A percentile compares a stretch with the other conserved stretches of the same genome.
Conservation (phyloP, 2,113 vertebrate species). For the Lamprologus speciosus region DNA sequence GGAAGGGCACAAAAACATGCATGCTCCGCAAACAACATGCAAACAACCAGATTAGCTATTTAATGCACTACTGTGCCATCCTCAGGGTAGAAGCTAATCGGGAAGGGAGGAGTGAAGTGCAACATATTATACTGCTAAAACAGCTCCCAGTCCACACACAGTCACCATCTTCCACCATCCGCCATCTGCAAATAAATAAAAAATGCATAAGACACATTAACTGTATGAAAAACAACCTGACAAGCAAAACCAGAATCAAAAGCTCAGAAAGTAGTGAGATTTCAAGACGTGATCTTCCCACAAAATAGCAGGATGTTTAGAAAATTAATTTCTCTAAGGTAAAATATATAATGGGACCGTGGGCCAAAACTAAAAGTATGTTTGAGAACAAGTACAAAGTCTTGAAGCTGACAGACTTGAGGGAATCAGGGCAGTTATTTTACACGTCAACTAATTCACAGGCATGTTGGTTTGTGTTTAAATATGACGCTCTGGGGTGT, state of each 20-base stretch:
- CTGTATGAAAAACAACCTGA: background rate
- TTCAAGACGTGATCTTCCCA: background rate
- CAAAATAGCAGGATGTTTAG: background rate
- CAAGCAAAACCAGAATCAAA: background rate
- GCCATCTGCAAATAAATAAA: background rate
- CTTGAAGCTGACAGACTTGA: background rate
- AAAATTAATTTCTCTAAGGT: background rate
- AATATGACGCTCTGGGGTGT: background rate
- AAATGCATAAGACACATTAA: background rate
- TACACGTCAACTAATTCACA: background rate
- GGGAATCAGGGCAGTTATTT: background rate
- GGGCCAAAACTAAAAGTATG: background rate
- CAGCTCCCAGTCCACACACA: background rate
- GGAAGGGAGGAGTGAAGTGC: background rate
- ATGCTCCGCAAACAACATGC: background rate
- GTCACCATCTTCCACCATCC: background rate
- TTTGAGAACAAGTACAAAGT: background rate
- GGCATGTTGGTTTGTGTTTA: background rate
- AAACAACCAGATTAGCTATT: background rate
- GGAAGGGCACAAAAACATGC: background rate
- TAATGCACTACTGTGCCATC: background rate
- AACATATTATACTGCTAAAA: background rate
- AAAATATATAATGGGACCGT: background rate
- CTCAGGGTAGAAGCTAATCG: background rate
- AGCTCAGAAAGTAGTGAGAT: background rate